Evolutionary conservation across 2,797 vertebrate genomes (phyloP).

Genomic region (Uromys caudimaculatus): DNA sequence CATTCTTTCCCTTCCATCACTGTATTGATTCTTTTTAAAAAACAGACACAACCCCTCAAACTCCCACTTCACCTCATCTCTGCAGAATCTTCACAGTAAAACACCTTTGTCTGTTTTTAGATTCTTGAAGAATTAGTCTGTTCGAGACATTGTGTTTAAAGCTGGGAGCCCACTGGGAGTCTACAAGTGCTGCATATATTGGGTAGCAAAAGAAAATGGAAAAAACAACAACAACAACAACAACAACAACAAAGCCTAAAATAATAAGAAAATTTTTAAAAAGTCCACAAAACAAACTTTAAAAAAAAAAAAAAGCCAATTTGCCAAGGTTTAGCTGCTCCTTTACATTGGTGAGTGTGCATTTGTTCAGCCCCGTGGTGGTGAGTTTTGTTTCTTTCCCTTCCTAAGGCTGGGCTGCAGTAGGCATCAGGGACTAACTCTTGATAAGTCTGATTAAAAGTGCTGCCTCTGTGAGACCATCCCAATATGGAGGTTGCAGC

Average conservation of each 20-base stretch:
- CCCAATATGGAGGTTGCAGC: slow-evolving; percentile 75
- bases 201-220: slow-evolving; percentile 79
- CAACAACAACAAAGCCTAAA: slow-evolving; percentile 3
- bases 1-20: slow-evolving; percentile 87
- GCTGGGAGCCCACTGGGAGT: slow-evolving; percentile 82
- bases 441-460: slow-evolving; percentile 83
- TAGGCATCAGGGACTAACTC: slow-evolving; percentile 83
- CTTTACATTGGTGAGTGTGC: slow-evolving; percentile 84
- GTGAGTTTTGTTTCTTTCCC: slow-evolving; percentile 80
- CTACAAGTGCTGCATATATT: slow-evolving; percentile 83
- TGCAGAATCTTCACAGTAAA: slow-evolving; percentile 81
- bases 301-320: slow-evolving; percentile 66
- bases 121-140: slow-evolving; percentile 85
- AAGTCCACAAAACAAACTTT: slow-evolving; percentile 43
- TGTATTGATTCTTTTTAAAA: slow-evolving; percentile 86
- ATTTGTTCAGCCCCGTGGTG: slow-evolving; percentile 84
- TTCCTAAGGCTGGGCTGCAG: slow-evolving; percentile 77
- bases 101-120: slow-evolving; percentile 85
- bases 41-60: slow-evolving; percentile 59
- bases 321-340: slow-evolving; percentile 87
- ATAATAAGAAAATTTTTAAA: background rate
- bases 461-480: slow-evolving; percentile 79
- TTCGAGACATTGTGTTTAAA: slow-evolving; percentile 87
- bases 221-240: slow-evolving; percentile 65
- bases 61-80: slow-evolving; percentile 75